A percentile compares a stretch with the other conserved stretches of the same genome.
Evolutionary conservation across 1,140 invertebrate genomes (phyloP).

Genomic region (Lethrus apterus): DNA sequence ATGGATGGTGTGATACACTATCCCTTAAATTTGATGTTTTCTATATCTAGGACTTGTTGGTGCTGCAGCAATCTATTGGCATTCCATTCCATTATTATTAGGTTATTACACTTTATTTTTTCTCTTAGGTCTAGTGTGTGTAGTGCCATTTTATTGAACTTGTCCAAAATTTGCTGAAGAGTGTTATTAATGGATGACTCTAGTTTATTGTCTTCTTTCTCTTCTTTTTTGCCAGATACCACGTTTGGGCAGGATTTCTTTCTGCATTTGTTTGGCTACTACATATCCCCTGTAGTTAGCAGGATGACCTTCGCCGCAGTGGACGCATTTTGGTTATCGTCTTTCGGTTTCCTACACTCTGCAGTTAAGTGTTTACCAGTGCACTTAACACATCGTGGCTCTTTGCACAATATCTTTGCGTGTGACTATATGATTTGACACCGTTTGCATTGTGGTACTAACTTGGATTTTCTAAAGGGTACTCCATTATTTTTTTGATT

Average conservation of each 20-base stretch:
- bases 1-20: too few relatives aligned
- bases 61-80: constrained; percentile 22
- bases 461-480: constrained; percentile 17
- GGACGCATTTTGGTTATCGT: constrained; percentile 30
- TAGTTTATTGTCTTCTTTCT: constrained; percentile 9
- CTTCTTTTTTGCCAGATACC: constrained; percentile 3
- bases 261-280: constrained; percentile 26
- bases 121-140: constrained; percentile 11
- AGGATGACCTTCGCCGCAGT: constrained; percentile 33
- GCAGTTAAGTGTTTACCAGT: constrained; percentile 22
- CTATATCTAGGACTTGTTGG: constrained; percentile 20
- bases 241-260: background rate
- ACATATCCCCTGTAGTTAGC: constrained; percentile 33
- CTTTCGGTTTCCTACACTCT: constrained; percentile 34
- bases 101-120: constrained; percentile 1
- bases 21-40: too few relatives aligned
- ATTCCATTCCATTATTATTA: constrained; percentile 23
- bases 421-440: constrained; percentile 17
- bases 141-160: too few relatives aligned
- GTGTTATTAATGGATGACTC: constrained; percentile 16
- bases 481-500: constrained; percentile 12
- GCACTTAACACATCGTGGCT: constrained; percentile 2
- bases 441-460: constrained; percentile 18
- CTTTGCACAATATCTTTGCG: constrained; percentile 15
- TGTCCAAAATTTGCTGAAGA: constrained; percentile 11